Percentiles rank a stretch among this genome's conserved stretches.
These are phyloP conservation scores for Pogonus chalceus DNA, from an alignment of 1,140 invertebrate genomes.

Conservation along the genomic window DNA sequence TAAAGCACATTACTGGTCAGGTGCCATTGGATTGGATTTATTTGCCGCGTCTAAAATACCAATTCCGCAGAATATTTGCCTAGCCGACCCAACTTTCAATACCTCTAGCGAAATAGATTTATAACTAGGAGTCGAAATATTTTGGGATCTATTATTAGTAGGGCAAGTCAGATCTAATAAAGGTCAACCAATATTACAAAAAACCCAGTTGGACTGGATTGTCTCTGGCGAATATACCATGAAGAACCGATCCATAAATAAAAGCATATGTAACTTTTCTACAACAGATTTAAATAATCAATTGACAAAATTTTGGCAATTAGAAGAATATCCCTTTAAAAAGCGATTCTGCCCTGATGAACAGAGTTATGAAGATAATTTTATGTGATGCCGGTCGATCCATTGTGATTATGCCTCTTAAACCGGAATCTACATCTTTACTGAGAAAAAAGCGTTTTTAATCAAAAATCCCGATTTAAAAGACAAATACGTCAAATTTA, in stretches of 20 bases:
- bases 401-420: conserved; percentile 15
- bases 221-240: background rate
- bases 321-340: background rate
- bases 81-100: conserved; percentile 15
- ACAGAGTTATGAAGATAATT: conserved; percentile 15
- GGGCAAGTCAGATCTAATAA: background rate
- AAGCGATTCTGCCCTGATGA: background rate
- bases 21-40: too few relatives aligned
- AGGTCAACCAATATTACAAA: conserved; percentile 18
- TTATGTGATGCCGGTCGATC: conserved; percentile 10
- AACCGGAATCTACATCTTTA: background rate
- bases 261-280: background rate
- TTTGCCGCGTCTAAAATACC: background rate
- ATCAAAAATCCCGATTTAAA: conserved; percentile 3
- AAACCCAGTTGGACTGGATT: conserved; percentile 14
- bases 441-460: conserved; percentile 13
- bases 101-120: conserved; percentile 12
- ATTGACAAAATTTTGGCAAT: background rate
- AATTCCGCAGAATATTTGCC: conserved; percentile 13
- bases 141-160: conserved; percentile 7
- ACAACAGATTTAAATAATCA: background rate
- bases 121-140: conserved; percentile 12
- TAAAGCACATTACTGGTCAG: too few relatives aligned
- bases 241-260: background rate
- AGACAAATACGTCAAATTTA: conserved; percentile 13